Percentiles rank a stretch among this genome's conserved stretches.
Conservation (phyloP, 1,140 invertebrate species). For the Zaprionus tsacasi region DNA sequence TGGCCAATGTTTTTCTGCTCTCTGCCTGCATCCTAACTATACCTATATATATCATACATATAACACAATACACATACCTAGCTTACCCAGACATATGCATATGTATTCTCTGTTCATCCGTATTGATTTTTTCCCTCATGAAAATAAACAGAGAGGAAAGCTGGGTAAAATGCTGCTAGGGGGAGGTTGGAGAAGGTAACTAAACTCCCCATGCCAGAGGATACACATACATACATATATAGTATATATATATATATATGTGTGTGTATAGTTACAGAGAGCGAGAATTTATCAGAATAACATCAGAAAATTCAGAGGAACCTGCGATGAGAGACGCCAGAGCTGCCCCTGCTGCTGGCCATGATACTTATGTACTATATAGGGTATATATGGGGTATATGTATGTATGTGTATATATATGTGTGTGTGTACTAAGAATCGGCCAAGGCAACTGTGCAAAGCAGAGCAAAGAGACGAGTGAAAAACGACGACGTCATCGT, state of each 20-base stretch:
- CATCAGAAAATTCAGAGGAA: constrained; percentile 83
- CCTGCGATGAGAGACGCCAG: constrained; percentile 42
- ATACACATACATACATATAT: constrained; percentile 17
- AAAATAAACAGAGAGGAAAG: constrained; percentile 51
- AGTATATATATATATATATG: neutral
- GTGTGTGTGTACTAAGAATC: constrained; percentile 66
- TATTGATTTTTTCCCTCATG: constrained; percentile 65
- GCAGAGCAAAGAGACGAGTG: constrained; percentile 16
- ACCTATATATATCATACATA: constrained; percentile 6
- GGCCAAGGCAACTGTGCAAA: constrained; percentile 71
- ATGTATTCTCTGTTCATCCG: constrained; percentile 61
- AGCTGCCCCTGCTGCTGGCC: neutral
- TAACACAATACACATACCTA: constrained; percentile 4
- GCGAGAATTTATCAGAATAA: constrained; percentile 81
- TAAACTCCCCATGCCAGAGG: constrained; percentile 20
- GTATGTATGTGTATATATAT: constrained; percentile 17
- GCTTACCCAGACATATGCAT: neutral
- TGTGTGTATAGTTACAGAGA: constrained; percentile 26
- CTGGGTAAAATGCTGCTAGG: constrained; percentile 46
- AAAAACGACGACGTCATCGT: constrained; percentile 72
- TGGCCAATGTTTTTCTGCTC: constrained; percentile 17
- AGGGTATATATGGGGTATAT: constrained; percentile 31
- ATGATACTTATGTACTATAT: constrained; percentile 41
- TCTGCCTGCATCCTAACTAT: constrained; percentile 26
- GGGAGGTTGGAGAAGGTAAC: neutral